Evolutionary conservation across 2,888 invertebrate genomes (phyloP).

Genomic region (Metalampra italica): DNA sequence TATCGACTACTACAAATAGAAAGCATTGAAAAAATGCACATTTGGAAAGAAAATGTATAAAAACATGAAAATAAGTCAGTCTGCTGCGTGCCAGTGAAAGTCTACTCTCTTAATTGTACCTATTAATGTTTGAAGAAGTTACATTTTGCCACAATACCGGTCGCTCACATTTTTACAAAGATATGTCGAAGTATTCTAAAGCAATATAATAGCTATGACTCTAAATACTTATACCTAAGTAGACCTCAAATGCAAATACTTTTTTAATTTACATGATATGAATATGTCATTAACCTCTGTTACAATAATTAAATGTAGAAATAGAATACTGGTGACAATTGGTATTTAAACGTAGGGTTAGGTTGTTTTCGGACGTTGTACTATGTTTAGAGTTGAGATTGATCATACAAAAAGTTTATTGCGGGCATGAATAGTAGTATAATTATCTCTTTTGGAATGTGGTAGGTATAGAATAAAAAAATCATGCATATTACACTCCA

Average conservation of each 20-base stretch:
- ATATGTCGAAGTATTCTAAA: conserved; percentile 78
- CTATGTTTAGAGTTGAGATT: neutral
- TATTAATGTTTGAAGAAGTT: conserved; percentile 32
- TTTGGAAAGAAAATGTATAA: conserved; percentile 44
- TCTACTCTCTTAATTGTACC: conserved; percentile 27
- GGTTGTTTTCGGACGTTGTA: neutral
- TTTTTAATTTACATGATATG: conserved; percentile 77
- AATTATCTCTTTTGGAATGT: conserved; percentile 65
- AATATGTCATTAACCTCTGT: conserved; percentile 76
- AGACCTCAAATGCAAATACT: conserved; percentile 79
- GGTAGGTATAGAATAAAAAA: conserved; percentile 59
- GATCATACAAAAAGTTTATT: conserved; percentile 5
- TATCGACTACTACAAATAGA: conserved; percentile 41
- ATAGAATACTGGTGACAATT: conserved; percentile 57
- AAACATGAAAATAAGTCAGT: conserved; percentile 40
- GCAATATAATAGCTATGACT: conserved; percentile 76
- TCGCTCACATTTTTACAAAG: conserved; percentile 68
- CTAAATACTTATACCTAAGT: conserved; percentile 74
- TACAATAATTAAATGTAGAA: conserved; percentile 57
- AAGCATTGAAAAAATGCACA: conserved; percentile 65
- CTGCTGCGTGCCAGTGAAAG: conserved; percentile 50
- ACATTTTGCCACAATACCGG: conserved; percentile 46
- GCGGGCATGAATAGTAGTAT: neutral
- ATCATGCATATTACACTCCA: conserved; percentile 74
- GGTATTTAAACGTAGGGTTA: conserved; percentile 22